Conservation (phyloP, 1,140 invertebrate genomes). For the Drosophila fuyamai region DNA sequence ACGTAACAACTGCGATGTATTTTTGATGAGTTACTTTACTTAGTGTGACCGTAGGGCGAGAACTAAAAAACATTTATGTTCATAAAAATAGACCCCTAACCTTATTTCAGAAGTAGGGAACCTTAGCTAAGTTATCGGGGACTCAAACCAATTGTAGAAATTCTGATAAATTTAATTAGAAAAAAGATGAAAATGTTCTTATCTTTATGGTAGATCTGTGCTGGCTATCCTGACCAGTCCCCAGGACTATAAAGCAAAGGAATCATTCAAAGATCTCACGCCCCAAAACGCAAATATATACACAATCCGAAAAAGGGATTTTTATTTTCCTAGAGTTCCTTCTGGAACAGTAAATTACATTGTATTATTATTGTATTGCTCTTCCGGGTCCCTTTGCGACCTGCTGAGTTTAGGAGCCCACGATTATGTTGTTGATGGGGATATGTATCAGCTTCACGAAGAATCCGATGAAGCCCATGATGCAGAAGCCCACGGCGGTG, state of each 20-base stretch:
- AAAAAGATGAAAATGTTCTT: no score
- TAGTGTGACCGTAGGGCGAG: neutral
- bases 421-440: conserved; percentile 99
- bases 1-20: conserved; percentile 76
- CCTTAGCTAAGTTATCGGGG: no score
- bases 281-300: neutral
- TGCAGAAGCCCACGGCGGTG: conserved; percentile 99
- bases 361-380: conserved; percentile 23
- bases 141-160: no score
- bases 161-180: no score
- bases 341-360: neutral
- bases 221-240: no score
- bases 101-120: no score
- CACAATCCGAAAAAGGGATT: neutral
- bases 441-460: conserved; percentile 99
- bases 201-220: no score
- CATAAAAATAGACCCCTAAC: no score
- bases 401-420: conserved; percentile 87
- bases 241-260: no score
- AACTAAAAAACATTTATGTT: neutral
- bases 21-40: conserved; percentile 46
- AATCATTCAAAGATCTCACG: no score
- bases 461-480: conserved; percentile 99
- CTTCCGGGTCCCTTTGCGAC: neutral
- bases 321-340: neutral